Base-by-base conservation (phyloP, 2,797 vertebrate genomes). In the Oophaga sylvatica region DNA sequence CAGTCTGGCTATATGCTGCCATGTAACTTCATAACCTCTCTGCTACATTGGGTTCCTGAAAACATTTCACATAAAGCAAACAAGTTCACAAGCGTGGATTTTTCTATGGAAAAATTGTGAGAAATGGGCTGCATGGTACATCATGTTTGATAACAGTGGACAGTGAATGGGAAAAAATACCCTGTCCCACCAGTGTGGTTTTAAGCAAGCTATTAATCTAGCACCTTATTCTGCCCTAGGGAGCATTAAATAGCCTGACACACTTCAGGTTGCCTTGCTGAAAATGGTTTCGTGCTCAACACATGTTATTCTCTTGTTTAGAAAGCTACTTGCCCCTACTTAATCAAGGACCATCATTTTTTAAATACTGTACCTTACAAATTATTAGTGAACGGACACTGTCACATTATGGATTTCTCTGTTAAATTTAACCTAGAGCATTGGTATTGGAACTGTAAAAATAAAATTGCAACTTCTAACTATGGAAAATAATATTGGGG, bases 21-120 rank as follows among this genome's bases (percentile, higher is more conserved):
- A 73, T 71, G 29, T 81, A 73, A 53, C 73, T 87, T 87, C n/a
- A 22, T 87, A 81, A 87, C 67, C 85, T 87, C 73, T 87, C 63
- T 80, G 75, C 53, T 57, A 79, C 20, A 56, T 67, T 81, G 56
- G 48, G 48, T 29, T n/a, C 20, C 20, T 5, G 22, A 48, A 19
- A 75, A 48, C 41, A 48, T 53, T 48, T 75, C 41, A 75, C n/a
- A 26, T 77, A 26, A 12, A 56, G 75, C 12, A 56, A 26, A 26
- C 45, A 56, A 77, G 45, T 77, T 77, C 75, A 77, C 45, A 77
- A 9, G 3, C 48, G 8, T 5, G 26, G 20, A 26, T 56, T 11
- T 56, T 56, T 12, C 22, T 56, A 8, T n/a, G 71, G 70, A 75
- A 75, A 75, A n/a, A 75, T 41, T 1, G 22, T 75, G 48, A 77